Evolutionary conservation across 2,888 invertebrate species (phyloP).

Genomic region (Penaeus monodon): DNA sequence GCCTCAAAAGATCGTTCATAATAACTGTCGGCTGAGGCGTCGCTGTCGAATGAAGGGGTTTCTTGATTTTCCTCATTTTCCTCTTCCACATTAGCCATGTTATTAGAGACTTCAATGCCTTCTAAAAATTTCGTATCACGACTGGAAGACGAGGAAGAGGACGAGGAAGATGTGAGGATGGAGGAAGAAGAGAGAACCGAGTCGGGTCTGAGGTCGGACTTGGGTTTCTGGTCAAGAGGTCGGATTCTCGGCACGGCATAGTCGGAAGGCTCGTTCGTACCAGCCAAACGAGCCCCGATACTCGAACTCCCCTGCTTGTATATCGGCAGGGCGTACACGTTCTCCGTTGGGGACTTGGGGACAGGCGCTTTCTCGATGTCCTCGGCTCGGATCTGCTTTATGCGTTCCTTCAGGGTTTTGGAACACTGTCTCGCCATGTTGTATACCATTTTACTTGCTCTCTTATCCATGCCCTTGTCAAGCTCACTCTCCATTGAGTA

Average conservation of each 20-base stretch:
- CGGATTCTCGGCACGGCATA: constrained; percentile 71
- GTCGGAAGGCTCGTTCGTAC: constrained; percentile 75
- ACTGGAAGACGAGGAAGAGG: constrained; percentile 70
- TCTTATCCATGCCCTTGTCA: constrained; percentile 45
- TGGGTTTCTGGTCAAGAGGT: constrained; percentile 36
- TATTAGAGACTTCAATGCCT: constrained; percentile 65
- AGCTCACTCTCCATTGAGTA: constrained; percentile 40
- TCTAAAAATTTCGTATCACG: constrained; percentile 65
- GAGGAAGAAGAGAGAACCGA: constrained; percentile 74
- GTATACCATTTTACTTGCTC: constrained; percentile 66
- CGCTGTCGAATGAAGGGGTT: constrained; percentile 68
- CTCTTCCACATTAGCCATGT: constrained; percentile 65
- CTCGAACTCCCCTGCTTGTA: constrained; percentile 77
- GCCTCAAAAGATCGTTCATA: constrained; percentile 83
- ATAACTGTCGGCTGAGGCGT: constrained; percentile 77
- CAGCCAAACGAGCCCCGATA: constrained; percentile 87
- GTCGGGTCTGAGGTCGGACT: constrained; percentile 65
- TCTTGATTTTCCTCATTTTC: constrained; percentile 66
- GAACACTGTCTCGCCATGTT: constrained; percentile 69
- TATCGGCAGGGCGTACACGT: constrained; percentile 73
- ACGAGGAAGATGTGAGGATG: constrained; percentile 49
- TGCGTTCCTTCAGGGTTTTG: constrained; percentile 69
- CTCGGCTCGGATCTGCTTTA: constrained; percentile 68
- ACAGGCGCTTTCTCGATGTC: constrained; percentile 54
- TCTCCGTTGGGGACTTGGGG: constrained; percentile 39